phyloP scores from a whole-genome alignment of 2,113 vertebrate species.

The Pelodiscus sinensis region DNA sequence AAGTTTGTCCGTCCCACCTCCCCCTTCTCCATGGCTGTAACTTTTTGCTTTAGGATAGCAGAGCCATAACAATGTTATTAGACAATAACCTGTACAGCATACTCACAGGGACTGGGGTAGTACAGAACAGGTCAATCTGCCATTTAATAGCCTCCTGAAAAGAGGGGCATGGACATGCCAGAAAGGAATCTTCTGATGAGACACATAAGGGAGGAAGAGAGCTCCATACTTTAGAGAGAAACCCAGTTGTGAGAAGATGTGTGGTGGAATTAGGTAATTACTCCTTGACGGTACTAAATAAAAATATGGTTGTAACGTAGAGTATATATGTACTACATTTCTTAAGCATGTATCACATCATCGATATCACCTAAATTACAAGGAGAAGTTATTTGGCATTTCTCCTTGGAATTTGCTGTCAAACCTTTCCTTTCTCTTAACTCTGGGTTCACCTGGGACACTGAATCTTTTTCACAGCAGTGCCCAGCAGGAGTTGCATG shows the following conservation, averaged over 20 bases:
- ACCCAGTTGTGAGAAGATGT: not conserved
- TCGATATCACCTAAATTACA: not conserved
- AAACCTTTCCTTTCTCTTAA: not conserved
- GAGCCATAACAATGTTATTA: not conserved
- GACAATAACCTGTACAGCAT: not conserved
- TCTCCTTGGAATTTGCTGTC: not conserved
- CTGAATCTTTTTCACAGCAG: not conserved
- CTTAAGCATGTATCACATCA: not conserved
- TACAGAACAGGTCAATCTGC: not conserved
- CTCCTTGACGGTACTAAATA: not conserved
- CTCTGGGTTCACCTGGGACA: not conserved
- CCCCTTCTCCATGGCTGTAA: accelerated
- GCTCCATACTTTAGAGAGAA: not conserved
- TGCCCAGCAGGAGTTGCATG: not conserved
- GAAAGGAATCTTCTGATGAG: not conserved
- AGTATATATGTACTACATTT: not conserved
- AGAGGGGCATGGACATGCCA: not conserved
- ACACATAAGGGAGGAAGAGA: not conserved
- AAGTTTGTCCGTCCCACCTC: not conserved
- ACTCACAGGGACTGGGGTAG: not conserved
- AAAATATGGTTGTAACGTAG: not conserved
- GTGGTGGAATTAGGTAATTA: not conserved
- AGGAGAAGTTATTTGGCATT: not conserved
- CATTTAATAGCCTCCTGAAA: not conserved
- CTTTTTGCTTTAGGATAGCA: not conserved